Base-by-base conservation (phyloP, 1,140 invertebrate species). In the Arctopsyche grandis region DNA sequence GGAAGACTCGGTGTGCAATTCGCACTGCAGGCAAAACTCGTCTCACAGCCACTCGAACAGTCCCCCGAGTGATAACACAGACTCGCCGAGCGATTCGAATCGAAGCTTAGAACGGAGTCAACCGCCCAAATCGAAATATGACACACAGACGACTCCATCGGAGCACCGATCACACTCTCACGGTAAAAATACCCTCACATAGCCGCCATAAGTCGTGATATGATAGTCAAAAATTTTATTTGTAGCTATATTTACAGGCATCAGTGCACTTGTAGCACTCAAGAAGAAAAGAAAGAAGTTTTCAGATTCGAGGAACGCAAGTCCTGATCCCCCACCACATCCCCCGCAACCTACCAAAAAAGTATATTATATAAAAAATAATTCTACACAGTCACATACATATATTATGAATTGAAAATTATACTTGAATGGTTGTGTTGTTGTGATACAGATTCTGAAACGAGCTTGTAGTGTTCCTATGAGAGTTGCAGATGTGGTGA, bases 1-100 rank as follows among this genome's bases (percentile, higher is more conserved):
- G 0, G 94, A 96, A 86, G 94, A 96, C 84, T 96, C 94, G 9
- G 93, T 96, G 19, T 96, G 94, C 86, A 93, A 93, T 83, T 91
- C 91, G 79, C 86, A 87, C 38, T 89, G 91, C 77, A 74, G 86
- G 86, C 81, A 86, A 84, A 80, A 80, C 43, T 83, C 82, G 66
- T 85, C 84, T n/a, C 85, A 85, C 75, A 85, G 84, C 79, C 85
- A 87, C 80, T 85, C 84, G 5, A 87, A 74, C 85, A 87, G 86
- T 80, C 80, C 77, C 5, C 87, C 74, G 22, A 80, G 82, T 80
- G 78, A 83, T 75, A 79, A 80, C 69, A 86, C 85, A 48, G 84
- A 86, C 77, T 84, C 85, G 16, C 83, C 84, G 71, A 85, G 87
- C 9, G 89, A 90, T 81, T 90, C 88, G 1, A 89, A 89, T 83